phyloP scores from a whole-genome alignment of 2,888 invertebrate species.

The Stramonita haemastoma region DNA sequence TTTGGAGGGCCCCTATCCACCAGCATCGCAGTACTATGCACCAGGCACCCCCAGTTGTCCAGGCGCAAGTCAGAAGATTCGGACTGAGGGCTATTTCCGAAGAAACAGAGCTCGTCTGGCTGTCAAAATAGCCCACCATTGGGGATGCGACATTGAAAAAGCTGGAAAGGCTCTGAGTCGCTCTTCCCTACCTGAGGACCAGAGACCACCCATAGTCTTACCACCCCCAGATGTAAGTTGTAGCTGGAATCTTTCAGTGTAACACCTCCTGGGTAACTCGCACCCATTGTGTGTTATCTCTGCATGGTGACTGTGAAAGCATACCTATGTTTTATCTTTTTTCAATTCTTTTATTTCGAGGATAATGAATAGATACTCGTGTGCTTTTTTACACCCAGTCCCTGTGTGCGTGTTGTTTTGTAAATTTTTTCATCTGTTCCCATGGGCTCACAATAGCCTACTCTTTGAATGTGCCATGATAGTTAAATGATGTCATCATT shows the following conservation, averaged over 20 bases:
- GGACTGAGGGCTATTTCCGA: neutral
- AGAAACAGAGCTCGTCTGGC: neutral
- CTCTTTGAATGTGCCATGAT: no score
- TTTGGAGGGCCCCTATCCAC: neutral
- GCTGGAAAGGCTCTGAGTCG: neutral
- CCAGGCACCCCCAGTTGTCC: neutral
- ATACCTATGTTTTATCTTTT: no score
- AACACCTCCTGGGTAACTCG: no score
- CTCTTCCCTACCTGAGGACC: neutral
- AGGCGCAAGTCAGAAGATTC: neutral
- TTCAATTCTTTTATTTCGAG: no score
- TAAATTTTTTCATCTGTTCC: no score
- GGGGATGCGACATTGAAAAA: neutral
- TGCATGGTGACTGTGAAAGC: no score
- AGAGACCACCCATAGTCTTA: neutral
- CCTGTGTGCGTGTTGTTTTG: no score
- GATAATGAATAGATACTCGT: no score
- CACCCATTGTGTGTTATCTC: no score
- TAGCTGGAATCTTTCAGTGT: neutral
- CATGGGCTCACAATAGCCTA: no score
- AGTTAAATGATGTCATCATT: no score
- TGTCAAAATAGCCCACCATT: neutral
- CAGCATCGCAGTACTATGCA: neutral
- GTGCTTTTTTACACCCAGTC: no score
- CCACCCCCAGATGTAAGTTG: neutral